These are phyloP conservation scores for Sphaeramia orbicularis DNA, from an alignment of 2,797 vertebrate genomes.

Conservation along the genomic window DNA sequence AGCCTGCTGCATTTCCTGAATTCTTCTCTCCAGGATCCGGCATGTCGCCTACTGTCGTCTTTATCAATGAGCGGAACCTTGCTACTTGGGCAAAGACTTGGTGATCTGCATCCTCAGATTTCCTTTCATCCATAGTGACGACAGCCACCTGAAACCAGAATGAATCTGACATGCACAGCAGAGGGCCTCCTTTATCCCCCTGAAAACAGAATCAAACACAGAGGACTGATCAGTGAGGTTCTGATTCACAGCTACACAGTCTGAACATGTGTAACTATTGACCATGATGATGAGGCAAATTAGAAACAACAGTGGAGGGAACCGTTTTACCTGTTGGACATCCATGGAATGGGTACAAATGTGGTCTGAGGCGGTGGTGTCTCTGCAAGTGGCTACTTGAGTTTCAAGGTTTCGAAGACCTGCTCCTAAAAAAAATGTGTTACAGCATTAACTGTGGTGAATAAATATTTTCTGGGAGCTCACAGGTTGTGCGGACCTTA, in stretches of 20 bases:
- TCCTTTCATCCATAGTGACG: constrained; percentile 20
- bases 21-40: constrained; percentile 16
- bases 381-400: constrained; percentile 55
- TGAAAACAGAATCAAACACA: constrained; percentile 20
- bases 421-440: no score
- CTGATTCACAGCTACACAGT: background rate
- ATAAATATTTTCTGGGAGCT: no score
- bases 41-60: constrained; percentile 48
- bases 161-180: constrained; percentile 61
- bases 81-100: constrained; percentile 55
- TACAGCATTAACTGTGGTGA: no score
- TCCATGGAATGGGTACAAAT: constrained; percentile 65
- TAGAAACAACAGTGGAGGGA: background rate
- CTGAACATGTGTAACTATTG: background rate
- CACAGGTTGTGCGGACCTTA: no score
- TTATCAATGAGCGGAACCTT: constrained; percentile 52
- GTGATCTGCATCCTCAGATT: constrained; percentile 27
- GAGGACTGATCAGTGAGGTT: background rate
- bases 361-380: constrained; percentile 36
- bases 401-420: constrained; percentile 54
- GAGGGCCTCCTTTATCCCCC: constrained; percentile 51
- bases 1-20: constrained; percentile 25
- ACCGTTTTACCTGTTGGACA: constrained; percentile 57
- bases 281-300: background rate
- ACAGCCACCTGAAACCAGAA: constrained; percentile 67